Conservation (phyloP, 2,888 invertebrate species). For the Euzetes globulus region DNA sequence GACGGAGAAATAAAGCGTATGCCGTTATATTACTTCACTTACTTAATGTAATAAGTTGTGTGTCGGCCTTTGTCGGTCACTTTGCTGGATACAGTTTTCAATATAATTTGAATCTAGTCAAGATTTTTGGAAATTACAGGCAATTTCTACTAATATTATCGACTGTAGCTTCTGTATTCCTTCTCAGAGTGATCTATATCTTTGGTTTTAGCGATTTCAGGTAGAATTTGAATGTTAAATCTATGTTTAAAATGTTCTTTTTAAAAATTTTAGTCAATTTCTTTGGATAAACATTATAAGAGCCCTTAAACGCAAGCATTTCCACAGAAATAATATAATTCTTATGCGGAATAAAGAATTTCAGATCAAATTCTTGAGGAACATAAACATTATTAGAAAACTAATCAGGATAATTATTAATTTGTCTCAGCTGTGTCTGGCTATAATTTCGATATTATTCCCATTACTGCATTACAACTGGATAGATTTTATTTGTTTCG, state of each 20-base stretch:
- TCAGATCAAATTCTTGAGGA: not conserved
- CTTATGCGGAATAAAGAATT: not conserved
- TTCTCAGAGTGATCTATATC: not conserved
- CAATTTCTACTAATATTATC: not conserved
- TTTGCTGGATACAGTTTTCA: too few relatives aligned
- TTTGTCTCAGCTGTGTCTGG: not conserved
- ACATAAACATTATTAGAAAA: not conserved
- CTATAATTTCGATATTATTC: not conserved
- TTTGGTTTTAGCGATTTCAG: not conserved
- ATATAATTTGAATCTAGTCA: not conserved
- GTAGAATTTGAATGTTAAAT: not conserved
- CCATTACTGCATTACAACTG: not conserved
- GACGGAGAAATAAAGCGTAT: not conserved
- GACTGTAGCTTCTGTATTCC: not conserved
- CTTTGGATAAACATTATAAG: not conserved
- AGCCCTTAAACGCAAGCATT: not conserved
- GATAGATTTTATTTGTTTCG: not conserved
- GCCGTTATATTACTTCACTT: not conserved
- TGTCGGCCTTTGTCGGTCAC: not conserved
- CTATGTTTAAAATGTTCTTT: too few relatives aligned
- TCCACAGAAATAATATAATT: not conserved
- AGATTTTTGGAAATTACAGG: not conserved
- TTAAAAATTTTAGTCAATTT: not conserved
- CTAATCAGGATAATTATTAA: not conserved
- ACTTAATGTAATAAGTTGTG: not conserved